Base-by-base conservation (phyloP, 2,113 vertebrate genomes). In the Nothobranchius kuhntae region DNA sequence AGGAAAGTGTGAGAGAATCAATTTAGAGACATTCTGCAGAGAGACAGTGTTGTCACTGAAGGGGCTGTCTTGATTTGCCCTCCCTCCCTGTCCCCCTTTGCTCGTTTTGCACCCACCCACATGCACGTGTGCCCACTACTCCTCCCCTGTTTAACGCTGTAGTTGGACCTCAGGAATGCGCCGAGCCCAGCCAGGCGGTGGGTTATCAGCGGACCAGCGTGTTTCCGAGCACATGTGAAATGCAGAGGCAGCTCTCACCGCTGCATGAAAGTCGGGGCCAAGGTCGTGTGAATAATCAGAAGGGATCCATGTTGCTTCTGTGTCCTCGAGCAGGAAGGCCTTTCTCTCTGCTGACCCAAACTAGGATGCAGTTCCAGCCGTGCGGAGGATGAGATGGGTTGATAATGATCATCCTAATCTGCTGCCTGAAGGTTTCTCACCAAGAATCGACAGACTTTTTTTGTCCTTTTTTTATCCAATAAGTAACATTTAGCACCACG, bases 81-180 rank as follows among this genome's bases (percentile, higher is more conserved):
- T 68, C 63, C 61, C 35, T 69, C 74, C 53, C 1, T 13, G 52
- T 59, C 66, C 68, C 68, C 68, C 51, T 74, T 36, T 2, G 50
- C 83, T 86, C 72, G 66, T 86, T 88, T 89, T 78, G 65, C 71
- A 75, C 54, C 77, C 79, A 78, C 85, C 84, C 82, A 74, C 80
- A 86, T 70, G 77, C 86, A 85, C 74, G 73, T 86, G 78, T 82
- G 68, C 64, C 65, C 65, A 61, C 44, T 62, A 35, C 15, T 52
- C 65, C 78, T 14, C 42, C 15, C 42, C 1, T 8, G 46, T 56
- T 56, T 51, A 75, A 73, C 68, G 76, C 80, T 73, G 66, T 78
- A 85, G 80, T 78, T 72, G 68, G 85, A 73, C 66, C 77, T 76
- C 53, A 67, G 57, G 42, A 77, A 65, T 68, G 52, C 64, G 69